Base-by-base conservation (phyloP, 2,113 vertebrate genomes). In the Hippocampus barbouri region DNA sequence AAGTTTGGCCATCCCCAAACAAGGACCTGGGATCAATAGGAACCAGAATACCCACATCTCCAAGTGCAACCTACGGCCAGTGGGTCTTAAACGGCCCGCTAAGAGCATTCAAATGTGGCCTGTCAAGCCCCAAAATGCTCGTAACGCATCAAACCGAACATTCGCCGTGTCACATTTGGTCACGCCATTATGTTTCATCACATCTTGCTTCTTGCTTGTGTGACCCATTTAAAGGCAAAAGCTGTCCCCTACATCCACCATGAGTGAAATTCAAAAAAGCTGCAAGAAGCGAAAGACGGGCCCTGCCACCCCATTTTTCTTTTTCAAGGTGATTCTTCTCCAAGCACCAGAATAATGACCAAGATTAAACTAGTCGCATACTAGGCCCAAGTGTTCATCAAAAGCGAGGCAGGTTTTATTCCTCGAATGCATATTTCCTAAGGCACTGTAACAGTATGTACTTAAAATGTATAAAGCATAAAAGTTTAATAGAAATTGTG, bases 221-320 rank as follows among this genome's bases (percentile, higher is more conserved):
- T 89, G 91, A 92, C 89, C 91, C 89, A 91, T 71, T 91, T 85
- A 89, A 79, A 84, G 85, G 81, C 82, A 47, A 85, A 79, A 83
- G 72, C 68, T 7, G 23, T 77, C 85, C 76, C 77, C 70, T 69
- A 79, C 77, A 66, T 66, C 71, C 43, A 40, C 43, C 57, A 63
- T 11, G 71, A 79, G 74, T 63, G 70, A 72, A 63, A 71, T 61
- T 34, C 27, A 8, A 34, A 61, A 30, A 61, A 18, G 15, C 59
- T 34, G 59, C 27, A 9, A 59, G 56, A 59, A 15, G 23, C 23
- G 5, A 27, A 11, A 11, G 1, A 25, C 23, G 56, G 11, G 23
- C 56, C 18, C 12, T 12, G 8, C 12, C 23, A 59, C 56, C 25
- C 56, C 23, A n/a, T 5, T 59, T 25, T 27, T 27, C n/a, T 14